These are phyloP conservation scores for Teinopalpus imperialis DNA, from an alignment of 2,888 invertebrate genomes.

Conservation along the genomic window DNA sequence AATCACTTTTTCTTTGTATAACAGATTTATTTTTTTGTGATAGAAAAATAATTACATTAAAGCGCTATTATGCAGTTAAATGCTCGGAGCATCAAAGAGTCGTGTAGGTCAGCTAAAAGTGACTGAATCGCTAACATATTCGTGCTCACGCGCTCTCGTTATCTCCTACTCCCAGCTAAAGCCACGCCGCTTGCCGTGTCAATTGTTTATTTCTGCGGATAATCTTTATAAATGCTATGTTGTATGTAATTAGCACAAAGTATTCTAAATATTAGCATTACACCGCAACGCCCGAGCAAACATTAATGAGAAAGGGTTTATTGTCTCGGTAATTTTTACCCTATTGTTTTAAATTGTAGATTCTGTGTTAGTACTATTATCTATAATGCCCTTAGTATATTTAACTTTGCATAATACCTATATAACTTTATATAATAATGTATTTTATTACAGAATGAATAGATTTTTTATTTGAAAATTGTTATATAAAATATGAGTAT, in stretches of 20 bases:
- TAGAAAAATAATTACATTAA: too few relatives aligned
- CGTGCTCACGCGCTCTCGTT: slow-evolving; percentile 57
- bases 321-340: slow-evolving; percentile 10
- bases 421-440: too few relatives aligned
- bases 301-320: slow-evolving; percentile 9
- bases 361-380: not conserved
- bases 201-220: slow-evolving; percentile 64
- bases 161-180: slow-evolving; percentile 51
- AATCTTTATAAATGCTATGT: slow-evolving; percentile 53
- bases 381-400: too few relatives aligned
- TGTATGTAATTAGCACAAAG: slow-evolving; percentile 12
- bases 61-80: not conserved
- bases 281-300: not conserved
- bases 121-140: slow-evolving; percentile 64
- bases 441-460: too few relatives aligned
- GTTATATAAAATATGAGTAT: too few relatives aligned
- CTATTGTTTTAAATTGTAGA: not conserved
- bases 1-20: not conserved
- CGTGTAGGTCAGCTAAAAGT: slow-evolving; percentile 50
- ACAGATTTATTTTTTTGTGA: not conserved
- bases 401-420: too few relatives aligned
- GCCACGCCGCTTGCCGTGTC: slow-evolving; percentile 39
- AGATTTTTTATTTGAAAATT: too few relatives aligned
- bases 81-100: slow-evolving; percentile 26
- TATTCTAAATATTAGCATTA: slow-evolving; percentile 12